These are phyloP conservation scores for Poeciliopsis presidionis DNA, from an alignment of 2,797 vertebrate species.

Conservation along the genomic window DNA sequence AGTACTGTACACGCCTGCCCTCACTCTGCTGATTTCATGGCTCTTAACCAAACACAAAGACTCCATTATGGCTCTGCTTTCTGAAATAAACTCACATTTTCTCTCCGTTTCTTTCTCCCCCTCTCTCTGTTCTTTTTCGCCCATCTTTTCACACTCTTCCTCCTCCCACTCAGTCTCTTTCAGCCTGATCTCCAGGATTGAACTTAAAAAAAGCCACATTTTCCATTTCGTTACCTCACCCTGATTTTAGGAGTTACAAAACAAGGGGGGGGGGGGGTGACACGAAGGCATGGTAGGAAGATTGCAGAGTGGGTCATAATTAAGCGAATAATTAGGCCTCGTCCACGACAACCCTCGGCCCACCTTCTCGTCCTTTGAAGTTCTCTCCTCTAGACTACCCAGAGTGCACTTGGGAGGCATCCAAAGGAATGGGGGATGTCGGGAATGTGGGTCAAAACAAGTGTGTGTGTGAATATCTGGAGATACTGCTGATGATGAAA, in stretches of 20 bases:
- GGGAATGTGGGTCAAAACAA: conserved; percentile 61
- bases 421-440: conserved; percentile 42
- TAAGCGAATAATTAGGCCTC: conserved; percentile 59
- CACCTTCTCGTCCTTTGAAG: conserved; percentile 54
- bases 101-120: conserved; percentile 3
- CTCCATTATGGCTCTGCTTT: conserved; percentile 66
- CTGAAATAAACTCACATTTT: conserved; percentile 56
- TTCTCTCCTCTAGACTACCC: conserved; percentile 53
- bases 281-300: not conserved
- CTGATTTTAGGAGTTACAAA: not conserved
- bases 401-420: conserved; percentile 51
- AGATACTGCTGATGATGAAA: conserved; percentile 48
- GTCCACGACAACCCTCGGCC: conserved; percentile 20
- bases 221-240: conserved; percentile 48
- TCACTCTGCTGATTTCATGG: conserved; percentile 77
- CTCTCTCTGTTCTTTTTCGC: conserved; percentile 5
- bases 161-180: conserved; percentile 48
- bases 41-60: conserved; percentile 78
- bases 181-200: conserved; percentile 37
- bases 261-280: not conserved
- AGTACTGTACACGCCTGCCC: conserved; percentile 60
- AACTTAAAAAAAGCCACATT: conserved; percentile 37
- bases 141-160: conserved; percentile 32
- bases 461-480: conserved; percentile 28
- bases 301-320: conserved; percentile 31